phyloP scores from a whole-genome alignment of 2,888 invertebrate genomes.

The Cynaeus angustus region DNA sequence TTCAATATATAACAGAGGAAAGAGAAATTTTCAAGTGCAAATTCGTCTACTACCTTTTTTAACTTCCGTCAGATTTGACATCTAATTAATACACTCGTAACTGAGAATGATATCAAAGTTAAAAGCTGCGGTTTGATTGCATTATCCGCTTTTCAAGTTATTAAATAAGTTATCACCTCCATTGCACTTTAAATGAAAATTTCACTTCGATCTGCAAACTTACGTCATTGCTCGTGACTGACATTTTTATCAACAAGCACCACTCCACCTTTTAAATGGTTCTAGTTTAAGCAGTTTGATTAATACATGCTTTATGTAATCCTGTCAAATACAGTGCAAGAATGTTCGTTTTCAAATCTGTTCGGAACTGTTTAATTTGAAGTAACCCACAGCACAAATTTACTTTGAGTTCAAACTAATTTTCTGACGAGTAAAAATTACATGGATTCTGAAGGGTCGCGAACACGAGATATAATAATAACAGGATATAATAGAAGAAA shows the following conservation, averaged over 20 bases:
- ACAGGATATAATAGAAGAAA: slow-evolving; percentile 3
- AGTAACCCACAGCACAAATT: slow-evolving; percentile 3
- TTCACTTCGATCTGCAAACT: no score
- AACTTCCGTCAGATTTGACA: no score
- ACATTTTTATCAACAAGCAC: neutral
- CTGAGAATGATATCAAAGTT: neutral
- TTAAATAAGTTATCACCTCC: neutral
- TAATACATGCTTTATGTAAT: slow-evolving; percentile 8
- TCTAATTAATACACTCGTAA: no score
- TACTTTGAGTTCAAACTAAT: slow-evolving; percentile 17
- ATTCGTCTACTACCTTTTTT: no score
- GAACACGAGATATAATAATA: neutral
- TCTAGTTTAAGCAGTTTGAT: slow-evolving; percentile 13
- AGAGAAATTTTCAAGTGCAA: no score
- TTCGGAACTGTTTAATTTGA: slow-evolving; percentile 2
- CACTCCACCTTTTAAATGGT: neutral
- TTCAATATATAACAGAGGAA: no score
- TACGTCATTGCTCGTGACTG: neutral
- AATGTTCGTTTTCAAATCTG: neutral
- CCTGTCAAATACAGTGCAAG: slow-evolving; percentile 19
- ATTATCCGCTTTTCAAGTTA: slow-evolving; percentile 3
- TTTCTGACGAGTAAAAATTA: slow-evolving; percentile 7
- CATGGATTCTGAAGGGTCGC: neutral
- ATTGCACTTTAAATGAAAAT: slow-evolving; percentile 1
- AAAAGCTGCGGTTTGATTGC: neutral